Evolutionary conservation across 2,113 vertebrate species (phyloP).

Genomic region (Coptodon bakossiorum): DNA sequence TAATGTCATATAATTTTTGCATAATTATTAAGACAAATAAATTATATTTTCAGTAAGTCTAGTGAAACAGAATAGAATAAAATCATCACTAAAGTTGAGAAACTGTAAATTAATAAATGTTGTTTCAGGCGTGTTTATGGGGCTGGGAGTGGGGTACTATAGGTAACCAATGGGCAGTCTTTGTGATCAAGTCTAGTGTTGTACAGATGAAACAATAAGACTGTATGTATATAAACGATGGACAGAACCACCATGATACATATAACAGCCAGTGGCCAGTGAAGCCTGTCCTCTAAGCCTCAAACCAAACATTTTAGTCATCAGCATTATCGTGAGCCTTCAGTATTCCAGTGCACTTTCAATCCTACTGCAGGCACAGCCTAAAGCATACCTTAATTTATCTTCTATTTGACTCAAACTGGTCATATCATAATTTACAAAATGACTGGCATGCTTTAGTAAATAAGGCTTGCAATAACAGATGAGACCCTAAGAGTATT

Average conservation of each 20-base stretch:
- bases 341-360: background rate
- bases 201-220: background rate
- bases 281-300: background rate
- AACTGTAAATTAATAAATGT: background rate
- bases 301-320: background rate
- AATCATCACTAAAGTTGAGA: background rate
- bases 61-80: background rate
- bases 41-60: background rate
- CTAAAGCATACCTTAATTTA: background rate
- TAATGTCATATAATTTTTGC: background rate
- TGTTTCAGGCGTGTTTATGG: fast-evolving
- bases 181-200: background rate
- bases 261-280: background rate
- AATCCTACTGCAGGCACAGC: background rate
- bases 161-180: background rate
- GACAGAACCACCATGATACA: background rate
- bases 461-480: background rate
- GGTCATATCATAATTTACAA: background rate
- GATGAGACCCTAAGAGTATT: background rate
- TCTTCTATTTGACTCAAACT: background rate
- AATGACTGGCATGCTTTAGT: background rate
- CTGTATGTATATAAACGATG: background rate
- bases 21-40: background rate
- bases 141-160: fast-evolving
- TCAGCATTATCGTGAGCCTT: background rate